Percentiles rank a stretch among this genome's conserved stretches.
phyloP scores from a whole-genome alignment of 2,113 vertebrate species.

The Anolis carolinensis region DNA sequence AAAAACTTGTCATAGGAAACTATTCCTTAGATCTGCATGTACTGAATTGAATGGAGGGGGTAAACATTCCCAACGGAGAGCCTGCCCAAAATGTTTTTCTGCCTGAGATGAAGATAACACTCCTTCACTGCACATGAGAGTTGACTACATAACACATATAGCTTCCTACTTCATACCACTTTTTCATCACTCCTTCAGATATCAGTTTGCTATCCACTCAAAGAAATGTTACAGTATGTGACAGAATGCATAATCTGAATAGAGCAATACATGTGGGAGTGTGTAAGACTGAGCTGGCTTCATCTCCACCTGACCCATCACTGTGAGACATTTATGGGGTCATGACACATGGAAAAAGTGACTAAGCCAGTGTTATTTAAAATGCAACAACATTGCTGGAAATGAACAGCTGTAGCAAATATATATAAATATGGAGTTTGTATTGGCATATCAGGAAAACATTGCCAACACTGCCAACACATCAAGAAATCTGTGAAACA shows the following conservation, averaged over 20 bases:
- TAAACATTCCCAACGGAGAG: not conserved
- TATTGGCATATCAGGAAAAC: no score
- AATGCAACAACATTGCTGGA: not conserved
- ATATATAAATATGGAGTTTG: no score
- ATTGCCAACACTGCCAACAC: no score
- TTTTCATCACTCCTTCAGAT: not conserved
- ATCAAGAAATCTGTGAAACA: no score
- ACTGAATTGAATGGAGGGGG: not conserved
- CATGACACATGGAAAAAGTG: not conserved
- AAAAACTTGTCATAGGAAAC: no score
- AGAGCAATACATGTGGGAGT: not conserved
- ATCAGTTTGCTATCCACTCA: not conserved
- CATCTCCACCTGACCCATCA: not conserved
- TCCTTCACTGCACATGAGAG: not conserved
- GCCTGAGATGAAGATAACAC: not conserved
- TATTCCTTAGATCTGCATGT: not conserved
- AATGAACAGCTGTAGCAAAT: no score
- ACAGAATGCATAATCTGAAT: not conserved
- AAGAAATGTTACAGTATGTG: not conserved
- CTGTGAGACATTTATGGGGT: not conserved
- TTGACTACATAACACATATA: not conserved
- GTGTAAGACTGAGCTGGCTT: not conserved
- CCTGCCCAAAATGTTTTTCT: not conserved
- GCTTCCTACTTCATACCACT: not conserved
- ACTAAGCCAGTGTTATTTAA: not conserved